These are phyloP conservation scores for Diaphora mendica DNA, from an alignment of 2,888 invertebrate species.

Conservation along the genomic window DNA sequence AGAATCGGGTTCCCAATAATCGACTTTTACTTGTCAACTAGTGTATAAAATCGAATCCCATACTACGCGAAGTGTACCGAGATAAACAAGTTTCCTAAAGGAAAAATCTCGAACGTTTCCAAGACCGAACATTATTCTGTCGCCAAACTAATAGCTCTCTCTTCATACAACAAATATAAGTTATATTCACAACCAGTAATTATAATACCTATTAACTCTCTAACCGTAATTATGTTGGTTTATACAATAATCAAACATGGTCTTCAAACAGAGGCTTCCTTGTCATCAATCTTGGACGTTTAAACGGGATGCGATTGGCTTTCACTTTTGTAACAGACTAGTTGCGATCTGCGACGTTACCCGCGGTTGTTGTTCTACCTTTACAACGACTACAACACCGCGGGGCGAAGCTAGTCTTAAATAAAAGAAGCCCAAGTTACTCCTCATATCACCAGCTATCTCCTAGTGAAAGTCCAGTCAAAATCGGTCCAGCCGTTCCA, in stretches of 20 bases:
- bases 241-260: constrained; percentile 47
- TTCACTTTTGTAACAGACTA: constrained; percentile 52
- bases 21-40: constrained; percentile 24
- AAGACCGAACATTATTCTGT: constrained; percentile 24
- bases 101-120: constrained; percentile 13
- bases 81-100: constrained; percentile 16
- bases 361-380: too few species aligned
- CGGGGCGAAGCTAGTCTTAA: too few species aligned
- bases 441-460: too few species aligned
- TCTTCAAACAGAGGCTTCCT: constrained; percentile 56
- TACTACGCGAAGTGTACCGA: constrained; percentile 8
- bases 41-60: constrained; percentile 12
- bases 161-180: constrained; percentile 13
- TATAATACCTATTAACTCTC: constrained; percentile 47
- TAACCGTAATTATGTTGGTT: constrained; percentile 49
- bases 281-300: constrained; percentile 54
- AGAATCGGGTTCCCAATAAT: constrained; percentile 5
- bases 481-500: too few species aligned
- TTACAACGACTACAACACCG: too few species aligned
- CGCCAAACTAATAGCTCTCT: constrained; percentile 21
- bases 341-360: too few species aligned
- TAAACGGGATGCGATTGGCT: constrained; percentile 42
- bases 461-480: too few species aligned
- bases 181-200: constrained; percentile 27
- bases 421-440: too few species aligned